Evolutionary conservation across 2,797 vertebrate species (phyloP), one percentile per base, ranked within the genome.

Genomic region (Lutjanus campechanus): DNA sequence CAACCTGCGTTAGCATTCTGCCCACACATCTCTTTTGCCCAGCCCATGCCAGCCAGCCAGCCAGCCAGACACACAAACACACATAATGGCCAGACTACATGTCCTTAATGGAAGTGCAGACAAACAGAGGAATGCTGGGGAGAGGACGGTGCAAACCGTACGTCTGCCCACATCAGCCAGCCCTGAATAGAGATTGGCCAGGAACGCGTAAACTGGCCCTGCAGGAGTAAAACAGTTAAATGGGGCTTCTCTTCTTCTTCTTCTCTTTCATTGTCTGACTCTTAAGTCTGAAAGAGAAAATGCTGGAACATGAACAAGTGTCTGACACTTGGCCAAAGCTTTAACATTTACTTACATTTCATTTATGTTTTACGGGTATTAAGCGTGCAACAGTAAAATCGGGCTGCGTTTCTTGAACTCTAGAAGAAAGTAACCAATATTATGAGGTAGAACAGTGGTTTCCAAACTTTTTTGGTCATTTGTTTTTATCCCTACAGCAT

Each of bases 121-220:
- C 91, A 90, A 93, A 91, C 75, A 86, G 80, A 91, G 90, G 90
- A 94, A 90, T 93, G 86, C 85, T 79, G 85, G 84, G 69, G 66
- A 88, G 81, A 85, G 77, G 85, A 85, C 11, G 89, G 79, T 49
- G 79, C 66, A 54, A 88, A 92, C 68, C 76, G 63, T 81, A 81
- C 77, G 90, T 94, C 93, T 93, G 89, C 82, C 87, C 90, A 85
- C 88, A 93, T 92, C 89, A 91, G 87, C 54, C 85, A 7, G 76
- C 71, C 74, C 84, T 93, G 85, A 91, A 92, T 84, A 92, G 90
- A 92, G 91, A 92, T 86, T 92, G 92, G 89, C 90, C 91, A 90
- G 84, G 83, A 92, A 91, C 78, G 88, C 91, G 89, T 93, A 91
- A 91, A 93, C 83, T 78, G 88, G 79, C 91, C 54, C 77, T 46